A percentile compares a stretch with the other conserved stretches of the same genome.
Conservation (phyloP, 2,888 invertebrate genomes). For the Troides helena region DNA sequence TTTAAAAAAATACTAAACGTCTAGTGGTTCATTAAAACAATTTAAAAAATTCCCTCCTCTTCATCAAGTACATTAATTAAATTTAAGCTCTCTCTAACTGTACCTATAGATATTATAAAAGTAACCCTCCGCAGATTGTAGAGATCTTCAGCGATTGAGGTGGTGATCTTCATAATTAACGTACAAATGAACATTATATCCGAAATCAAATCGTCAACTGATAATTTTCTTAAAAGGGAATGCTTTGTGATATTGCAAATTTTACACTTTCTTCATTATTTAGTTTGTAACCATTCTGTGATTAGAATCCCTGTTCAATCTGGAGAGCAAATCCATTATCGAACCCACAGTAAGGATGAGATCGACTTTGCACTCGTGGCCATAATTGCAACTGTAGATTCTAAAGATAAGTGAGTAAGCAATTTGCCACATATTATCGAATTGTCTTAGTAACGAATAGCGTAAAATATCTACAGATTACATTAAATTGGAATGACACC, state of each 20-base stretch:
- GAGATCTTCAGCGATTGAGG: slow-evolving; percentile 56
- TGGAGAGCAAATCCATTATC: slow-evolving; percentile 53
- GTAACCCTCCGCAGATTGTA: slow-evolving; percentile 63
- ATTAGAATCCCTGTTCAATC: slow-evolving; percentile 46
- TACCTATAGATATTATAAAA: slow-evolving; percentile 64
- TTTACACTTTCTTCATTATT: slow-evolving; percentile 8
- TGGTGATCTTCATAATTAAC: slow-evolving; percentile 59
- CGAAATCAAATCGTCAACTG: slow-evolving; percentile 18
- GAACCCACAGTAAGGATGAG: slow-evolving; percentile 65
- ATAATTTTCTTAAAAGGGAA: slow-evolving; percentile 9
- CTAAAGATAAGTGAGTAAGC: slow-evolving; percentile 70
- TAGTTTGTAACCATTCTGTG: slow-evolving; percentile 32
- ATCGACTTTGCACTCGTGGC: slow-evolving; percentile 70
- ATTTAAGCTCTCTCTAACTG: slow-evolving; percentile 57
- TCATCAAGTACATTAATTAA: slow-evolving; percentile 67
- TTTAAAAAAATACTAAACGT: background rate
- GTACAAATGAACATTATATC: slow-evolving; percentile 69
- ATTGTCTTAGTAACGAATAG: slow-evolving; percentile 22
- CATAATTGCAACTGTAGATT: slow-evolving; percentile 57
- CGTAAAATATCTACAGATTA: slow-evolving; percentile 23
- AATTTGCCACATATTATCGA: slow-evolving; percentile 71
- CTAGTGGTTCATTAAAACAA: slow-evolving; percentile 8
- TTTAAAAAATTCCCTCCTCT: slow-evolving; percentile 46
- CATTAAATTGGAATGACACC: slow-evolving; percentile 33
- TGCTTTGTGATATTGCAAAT: slow-evolving; percentile 1